phyloP scores from a whole-genome alignment of 2,888 invertebrate genomes.

The Baccha elongata region DNA sequence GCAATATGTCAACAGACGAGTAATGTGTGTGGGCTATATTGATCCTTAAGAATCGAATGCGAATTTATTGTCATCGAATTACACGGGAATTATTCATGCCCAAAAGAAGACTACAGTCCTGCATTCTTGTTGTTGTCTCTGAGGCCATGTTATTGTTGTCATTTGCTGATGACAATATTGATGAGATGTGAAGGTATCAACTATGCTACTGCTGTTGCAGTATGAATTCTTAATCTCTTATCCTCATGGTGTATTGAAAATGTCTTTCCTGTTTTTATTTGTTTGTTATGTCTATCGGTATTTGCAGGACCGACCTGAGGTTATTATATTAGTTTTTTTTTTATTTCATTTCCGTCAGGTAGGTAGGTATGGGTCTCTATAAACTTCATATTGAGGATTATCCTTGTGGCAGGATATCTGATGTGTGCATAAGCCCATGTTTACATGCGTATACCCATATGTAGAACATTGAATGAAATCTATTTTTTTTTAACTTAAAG shows the following conservation, averaged over 20 bases:
- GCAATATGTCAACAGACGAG: slow-evolving; percentile 50
- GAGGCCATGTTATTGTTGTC: slow-evolving; percentile 65
- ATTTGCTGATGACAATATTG: slow-evolving; percentile 68
- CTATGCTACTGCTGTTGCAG: slow-evolving; percentile 23
- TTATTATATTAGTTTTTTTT: not conserved
- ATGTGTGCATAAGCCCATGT: slow-evolving; percentile 53
- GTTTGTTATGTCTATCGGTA: slow-evolving; percentile 43
- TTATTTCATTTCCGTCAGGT: slow-evolving; percentile 24
- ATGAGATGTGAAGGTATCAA: slow-evolving; percentile 46
- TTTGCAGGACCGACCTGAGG: slow-evolving; percentile 34
- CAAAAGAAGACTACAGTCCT: slow-evolving; percentile 41
- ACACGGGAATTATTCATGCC: slow-evolving; percentile 70
- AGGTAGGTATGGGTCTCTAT: not conserved
- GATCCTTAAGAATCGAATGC: slow-evolving; percentile 56
- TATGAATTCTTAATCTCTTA: slow-evolving; percentile 48
- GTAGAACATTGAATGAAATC: slow-evolving; percentile 20
- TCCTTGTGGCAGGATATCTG: slow-evolving; percentile 58
- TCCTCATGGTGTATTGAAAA: slow-evolving; percentile 32
- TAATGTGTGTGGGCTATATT: slow-evolving; percentile 47
- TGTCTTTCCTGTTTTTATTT: slow-evolving; percentile 41
- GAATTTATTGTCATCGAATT: slow-evolving; percentile 69
- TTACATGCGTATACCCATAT: slow-evolving; percentile 47
- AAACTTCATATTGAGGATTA: slow-evolving; percentile 50
- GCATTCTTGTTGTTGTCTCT: slow-evolving; percentile 41
- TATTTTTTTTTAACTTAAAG: slow-evolving; percentile 3